Conservation (phyloP, 2,113 vertebrate species). For the Quiscalus mexicanus region DNA sequence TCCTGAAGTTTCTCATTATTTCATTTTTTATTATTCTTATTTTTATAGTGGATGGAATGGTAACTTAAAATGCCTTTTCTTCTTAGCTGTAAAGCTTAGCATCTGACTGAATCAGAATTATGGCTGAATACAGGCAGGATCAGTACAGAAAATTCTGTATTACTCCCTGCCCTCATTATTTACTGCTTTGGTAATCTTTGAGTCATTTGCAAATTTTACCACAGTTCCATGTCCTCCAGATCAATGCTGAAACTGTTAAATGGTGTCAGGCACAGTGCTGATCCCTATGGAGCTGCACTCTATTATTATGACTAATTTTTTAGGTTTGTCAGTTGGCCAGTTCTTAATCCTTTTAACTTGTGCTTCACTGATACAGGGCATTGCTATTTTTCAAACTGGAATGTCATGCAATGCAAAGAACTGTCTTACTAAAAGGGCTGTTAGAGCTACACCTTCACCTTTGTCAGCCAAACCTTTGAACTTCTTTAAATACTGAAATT, state of each 20-base stretch:
- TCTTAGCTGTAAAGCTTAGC: not conserved
- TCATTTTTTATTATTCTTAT: not conserved
- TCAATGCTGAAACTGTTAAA: slow-evolving; percentile 46
- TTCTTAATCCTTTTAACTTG: slow-evolving; percentile 45
- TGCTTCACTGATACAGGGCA: slow-evolving; percentile 2
- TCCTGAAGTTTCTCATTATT: not conserved
- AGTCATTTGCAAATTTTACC: slow-evolving; percentile 42
- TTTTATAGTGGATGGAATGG: not conserved
- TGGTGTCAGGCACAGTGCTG: slow-evolving; percentile 37
- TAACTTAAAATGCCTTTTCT: not conserved
- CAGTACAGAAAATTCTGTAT: not conserved
- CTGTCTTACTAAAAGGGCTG: slow-evolving; percentile 2
- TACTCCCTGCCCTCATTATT: slow-evolving; percentile 31
- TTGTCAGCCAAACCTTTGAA: slow-evolving; percentile 14
- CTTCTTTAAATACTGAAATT: slow-evolving; percentile 11
- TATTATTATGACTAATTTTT: slow-evolving; percentile 53
- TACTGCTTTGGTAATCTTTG: not conserved
- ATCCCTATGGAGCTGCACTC: slow-evolving; percentile 24
- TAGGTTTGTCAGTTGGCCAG: slow-evolving; percentile 32
- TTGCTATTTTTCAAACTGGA: slow-evolving; percentile 1
- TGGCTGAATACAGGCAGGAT: not conserved
- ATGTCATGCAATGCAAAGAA: not conserved
- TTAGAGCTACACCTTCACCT: slow-evolving; percentile 2
- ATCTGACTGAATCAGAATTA: not conserved
- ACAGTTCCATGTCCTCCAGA: slow-evolving; percentile 1